phyloP scores from a whole-genome alignment of 2,113 vertebrate species.

The Colaptes auratus region DNA sequence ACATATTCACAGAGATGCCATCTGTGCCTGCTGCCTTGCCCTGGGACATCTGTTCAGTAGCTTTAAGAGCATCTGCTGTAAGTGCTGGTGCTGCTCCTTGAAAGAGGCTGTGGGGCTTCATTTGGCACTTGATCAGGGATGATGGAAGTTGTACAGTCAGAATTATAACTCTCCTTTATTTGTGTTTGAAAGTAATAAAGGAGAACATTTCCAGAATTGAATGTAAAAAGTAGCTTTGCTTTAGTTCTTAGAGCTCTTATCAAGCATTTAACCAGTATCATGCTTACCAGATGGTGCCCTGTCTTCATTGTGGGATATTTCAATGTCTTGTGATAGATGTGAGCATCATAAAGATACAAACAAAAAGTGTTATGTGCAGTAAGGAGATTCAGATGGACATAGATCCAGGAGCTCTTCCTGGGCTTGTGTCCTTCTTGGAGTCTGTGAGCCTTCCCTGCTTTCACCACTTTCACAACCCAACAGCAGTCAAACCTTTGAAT shows the following conservation, averaged over 20 bases:
- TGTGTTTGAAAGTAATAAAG: not conserved
- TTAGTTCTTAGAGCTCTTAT: not conserved
- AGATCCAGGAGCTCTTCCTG: not conserved
- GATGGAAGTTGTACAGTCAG: not conserved
- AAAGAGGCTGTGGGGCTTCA: slow-evolving; percentile 40
- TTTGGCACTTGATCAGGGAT: slow-evolving; percentile 30
- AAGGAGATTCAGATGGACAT: not conserved
- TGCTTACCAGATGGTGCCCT: not conserved
- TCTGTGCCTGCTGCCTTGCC: slow-evolving; percentile 66
- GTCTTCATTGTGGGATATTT: not conserved
- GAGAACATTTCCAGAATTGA: not conserved
- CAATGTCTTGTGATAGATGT: not conserved
- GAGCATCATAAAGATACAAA: not conserved
- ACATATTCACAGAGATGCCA: slow-evolving; percentile 32
- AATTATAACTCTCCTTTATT: slow-evolving; percentile 13
- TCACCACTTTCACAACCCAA: not conserved
- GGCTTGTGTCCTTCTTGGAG: fast-evolving
- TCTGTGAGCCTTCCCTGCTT: not conserved
- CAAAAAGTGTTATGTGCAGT: not conserved
- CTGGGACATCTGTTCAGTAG: slow-evolving; percentile 64
- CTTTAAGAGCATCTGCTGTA: slow-evolving; percentile 36
- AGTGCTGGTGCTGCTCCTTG: slow-evolving; percentile 46
- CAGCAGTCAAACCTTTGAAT: not conserved
- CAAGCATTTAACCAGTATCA: not conserved
- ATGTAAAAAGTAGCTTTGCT: not conserved